Evolutionary conservation across 2,797 vertebrate genomes (phyloP).

Genomic region (Uromys caudimaculatus): DNA sequence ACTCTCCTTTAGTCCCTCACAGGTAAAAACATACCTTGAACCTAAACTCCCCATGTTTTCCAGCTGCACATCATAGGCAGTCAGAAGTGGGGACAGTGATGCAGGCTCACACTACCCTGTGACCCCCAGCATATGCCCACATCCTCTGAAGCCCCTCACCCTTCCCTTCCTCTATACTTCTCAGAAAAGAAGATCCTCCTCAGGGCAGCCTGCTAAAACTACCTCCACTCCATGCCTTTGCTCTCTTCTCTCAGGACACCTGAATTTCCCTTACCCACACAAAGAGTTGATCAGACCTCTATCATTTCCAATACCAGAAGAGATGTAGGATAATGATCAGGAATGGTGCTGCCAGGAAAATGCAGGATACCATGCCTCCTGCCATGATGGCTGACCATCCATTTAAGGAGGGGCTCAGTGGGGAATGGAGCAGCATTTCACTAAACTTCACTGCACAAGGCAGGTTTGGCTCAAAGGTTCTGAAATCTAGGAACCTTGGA

Average conservation of each 20-base stretch:
- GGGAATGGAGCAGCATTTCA: neutral
- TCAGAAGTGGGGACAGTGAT: neutral
- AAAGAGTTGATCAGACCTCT: neutral
- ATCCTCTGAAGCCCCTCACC: neutral
- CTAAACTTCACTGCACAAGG: neutral
- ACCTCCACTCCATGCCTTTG: neutral
- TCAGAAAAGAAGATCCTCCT: neutral
- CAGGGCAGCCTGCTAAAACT: neutral
- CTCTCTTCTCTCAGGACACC: neutral
- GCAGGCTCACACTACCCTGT: neutral
- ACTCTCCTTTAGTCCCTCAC: no score
- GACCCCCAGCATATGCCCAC: neutral
- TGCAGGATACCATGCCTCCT: neutral
- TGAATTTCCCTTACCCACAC: neutral
- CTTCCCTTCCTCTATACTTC: neutral
- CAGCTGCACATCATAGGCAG: neutral
- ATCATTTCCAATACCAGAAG: fast-evolving
- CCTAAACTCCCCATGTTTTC: no score
- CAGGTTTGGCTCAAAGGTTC: neutral
- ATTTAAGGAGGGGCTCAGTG: no score
- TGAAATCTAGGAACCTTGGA: neutral
- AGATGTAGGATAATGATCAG: fast-evolving
- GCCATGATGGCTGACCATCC: neutral
- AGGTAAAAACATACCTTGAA: no score
- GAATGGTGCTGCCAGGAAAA: neutral